Evolutionary conservation across 1,140 invertebrate species (phyloP).

Genomic region (Euura saliciscinereae): DNA sequence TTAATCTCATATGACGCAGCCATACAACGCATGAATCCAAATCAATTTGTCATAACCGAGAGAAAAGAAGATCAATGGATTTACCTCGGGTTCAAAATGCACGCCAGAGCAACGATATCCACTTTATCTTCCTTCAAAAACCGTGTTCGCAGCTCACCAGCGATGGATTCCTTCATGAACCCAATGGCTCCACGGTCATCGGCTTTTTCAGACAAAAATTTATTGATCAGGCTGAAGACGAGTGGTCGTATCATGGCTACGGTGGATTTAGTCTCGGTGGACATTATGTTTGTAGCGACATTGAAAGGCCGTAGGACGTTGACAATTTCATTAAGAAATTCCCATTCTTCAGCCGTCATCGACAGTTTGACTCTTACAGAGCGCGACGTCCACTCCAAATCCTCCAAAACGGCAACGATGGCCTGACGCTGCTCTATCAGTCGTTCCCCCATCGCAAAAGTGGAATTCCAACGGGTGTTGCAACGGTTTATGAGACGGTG

Average conservation of each 20-base stretch:
- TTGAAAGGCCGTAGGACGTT: constrained; percentile 16
- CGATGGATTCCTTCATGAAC: constrained; percentile 14
- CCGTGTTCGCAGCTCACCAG: neutral
- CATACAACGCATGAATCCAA: too few relatives aligned
- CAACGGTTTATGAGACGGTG: constrained; percentile 16
- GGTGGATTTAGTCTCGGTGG: constrained; percentile 13
- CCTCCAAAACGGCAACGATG: constrained; percentile 12
- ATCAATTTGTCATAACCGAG: too few relatives aligned
- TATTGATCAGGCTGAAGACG: constrained; percentile 10
- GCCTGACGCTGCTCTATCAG: constrained; percentile 18
- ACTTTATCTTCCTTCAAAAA: constrained; percentile 1
- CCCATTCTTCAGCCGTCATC: constrained; percentile 8
- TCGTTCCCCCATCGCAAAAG: constrained; percentile 15
- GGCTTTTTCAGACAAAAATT: constrained; percentile 9
- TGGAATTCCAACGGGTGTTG: constrained; percentile 18
- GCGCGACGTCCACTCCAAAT: constrained; percentile 1
- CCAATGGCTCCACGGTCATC: neutral
- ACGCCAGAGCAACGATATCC: neutral
- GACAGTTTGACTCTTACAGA: neutral
- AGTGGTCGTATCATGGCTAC: constrained; percentile 21
- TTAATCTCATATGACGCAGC: too few relatives aligned
- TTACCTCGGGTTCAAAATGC: constrained; percentile 11
- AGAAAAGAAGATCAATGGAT: neutral
- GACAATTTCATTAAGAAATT: constrained; percentile 1
- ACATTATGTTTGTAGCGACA: constrained; percentile 16